Evolutionary conservation across 1,140 invertebrate genomes (phyloP).

Genomic region (Harlomillsia oculata): DNA sequence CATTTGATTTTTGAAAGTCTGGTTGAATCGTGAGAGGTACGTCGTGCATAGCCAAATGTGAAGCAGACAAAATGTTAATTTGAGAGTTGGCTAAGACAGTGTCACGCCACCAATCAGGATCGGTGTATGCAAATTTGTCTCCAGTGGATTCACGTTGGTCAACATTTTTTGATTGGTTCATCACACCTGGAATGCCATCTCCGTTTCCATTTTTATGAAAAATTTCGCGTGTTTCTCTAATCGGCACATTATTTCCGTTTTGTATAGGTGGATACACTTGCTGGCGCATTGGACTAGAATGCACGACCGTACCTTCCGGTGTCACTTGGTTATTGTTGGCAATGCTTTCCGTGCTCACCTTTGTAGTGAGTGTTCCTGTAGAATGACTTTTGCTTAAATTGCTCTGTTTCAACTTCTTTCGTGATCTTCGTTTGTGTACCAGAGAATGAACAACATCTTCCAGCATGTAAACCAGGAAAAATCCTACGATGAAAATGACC

Average conservation of each 20-base stretch:
- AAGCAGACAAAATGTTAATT: conserved; percentile 23
- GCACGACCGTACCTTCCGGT: not conserved
- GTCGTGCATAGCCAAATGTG: conserved; percentile 11
- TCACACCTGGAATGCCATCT: conserved; percentile 6
- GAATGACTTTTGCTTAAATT: not conserved
- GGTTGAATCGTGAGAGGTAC: conserved; percentile 8
- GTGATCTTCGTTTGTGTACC: conserved; percentile 7
- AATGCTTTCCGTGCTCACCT: not conserved
- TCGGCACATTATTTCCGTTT: not conserved
- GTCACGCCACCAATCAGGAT: conserved; percentile 34
- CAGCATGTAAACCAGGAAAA: conserved; percentile 50
- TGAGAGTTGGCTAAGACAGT: conserved; percentile 27
- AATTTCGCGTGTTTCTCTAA: not conserved
- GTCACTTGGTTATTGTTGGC: not conserved
- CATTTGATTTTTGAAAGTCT: not conserved
- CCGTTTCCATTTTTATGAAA: not conserved
- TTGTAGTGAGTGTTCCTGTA: not conserved
- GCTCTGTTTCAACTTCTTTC: conserved; percentile 6
- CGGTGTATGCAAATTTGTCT: conserved; percentile 27
- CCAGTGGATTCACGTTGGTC: not conserved
- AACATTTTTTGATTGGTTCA: not conserved
- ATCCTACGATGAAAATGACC: conserved; percentile 47
- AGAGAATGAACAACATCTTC: conserved; percentile 46
- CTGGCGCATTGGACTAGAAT: not conserved
- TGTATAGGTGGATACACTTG: not conserved